Percentiles rank a stretch among this genome's conserved stretches.
Evolutionary conservation across 2,113 vertebrate species (phyloP).

Genomic region (Speoplatyrhinus poulsoni): DNA sequence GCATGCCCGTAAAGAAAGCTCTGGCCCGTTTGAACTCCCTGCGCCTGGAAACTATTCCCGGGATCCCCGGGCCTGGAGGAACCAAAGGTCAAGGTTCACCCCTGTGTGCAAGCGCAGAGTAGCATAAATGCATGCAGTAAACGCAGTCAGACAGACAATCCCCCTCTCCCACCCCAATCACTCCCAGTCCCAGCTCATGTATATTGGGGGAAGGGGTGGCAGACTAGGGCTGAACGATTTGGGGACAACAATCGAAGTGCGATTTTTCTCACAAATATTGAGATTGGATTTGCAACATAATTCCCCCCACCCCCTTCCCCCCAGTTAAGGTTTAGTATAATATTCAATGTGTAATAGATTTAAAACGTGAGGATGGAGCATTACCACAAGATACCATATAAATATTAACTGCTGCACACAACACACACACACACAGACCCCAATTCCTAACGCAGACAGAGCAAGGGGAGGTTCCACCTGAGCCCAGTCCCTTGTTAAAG

Average conservation of each 20-base stretch:
- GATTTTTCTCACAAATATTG: too few relatives aligned
- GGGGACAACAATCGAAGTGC: too few relatives aligned
- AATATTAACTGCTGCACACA: slow-evolving; percentile 4
- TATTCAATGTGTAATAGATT: too few relatives aligned
- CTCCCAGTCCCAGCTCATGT: neutral
- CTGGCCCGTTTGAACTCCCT: slow-evolving; percentile 47
- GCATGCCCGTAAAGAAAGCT: slow-evolving; percentile 33
- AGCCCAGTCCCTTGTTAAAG: slow-evolving; percentile 14
- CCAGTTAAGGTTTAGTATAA: too few relatives aligned
- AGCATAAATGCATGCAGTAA: slow-evolving; percentile 61
- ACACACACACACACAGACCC: slow-evolving; percentile 44
- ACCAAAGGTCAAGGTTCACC: slow-evolving; percentile 63
- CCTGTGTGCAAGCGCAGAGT: slow-evolving; percentile 32
- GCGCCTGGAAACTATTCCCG: slow-evolving; percentile 56
- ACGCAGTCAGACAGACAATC: slow-evolving; percentile 56
- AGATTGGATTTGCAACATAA: too few relatives aligned
- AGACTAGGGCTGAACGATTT: too few relatives aligned
- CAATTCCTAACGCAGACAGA: slow-evolving; percentile 19
- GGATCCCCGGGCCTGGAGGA: slow-evolving; percentile 26
- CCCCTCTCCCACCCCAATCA: slow-evolving; percentile 6
- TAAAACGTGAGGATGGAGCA: too few relatives aligned
- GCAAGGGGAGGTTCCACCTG: slow-evolving; percentile 28
- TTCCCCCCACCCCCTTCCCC: too few relatives aligned
- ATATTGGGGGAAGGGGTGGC: slow-evolving; percentile 63
- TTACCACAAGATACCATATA: too few relatives aligned